phyloP scores from a whole-genome alignment of 1,140 invertebrate species.

The Nixonia krombeini region DNA sequence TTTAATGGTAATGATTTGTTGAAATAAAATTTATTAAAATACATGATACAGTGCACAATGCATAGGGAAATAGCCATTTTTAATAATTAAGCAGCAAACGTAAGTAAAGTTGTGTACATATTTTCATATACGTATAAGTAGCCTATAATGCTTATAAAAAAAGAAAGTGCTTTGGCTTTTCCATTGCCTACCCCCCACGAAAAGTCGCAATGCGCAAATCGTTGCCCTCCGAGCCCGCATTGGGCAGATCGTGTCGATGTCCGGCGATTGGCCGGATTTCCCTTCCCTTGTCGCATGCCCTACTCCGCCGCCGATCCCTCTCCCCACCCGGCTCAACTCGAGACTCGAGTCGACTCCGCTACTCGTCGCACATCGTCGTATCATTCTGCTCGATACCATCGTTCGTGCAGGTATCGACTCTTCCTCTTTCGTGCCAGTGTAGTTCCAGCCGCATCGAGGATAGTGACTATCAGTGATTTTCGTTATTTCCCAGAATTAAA shows the following conservation, averaged over 20 bases:
- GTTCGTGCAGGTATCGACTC: not conserved
- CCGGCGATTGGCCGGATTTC: not conserved
- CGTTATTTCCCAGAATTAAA: not conserved
- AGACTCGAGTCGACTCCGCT: not conserved
- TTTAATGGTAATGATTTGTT: too few species aligned
- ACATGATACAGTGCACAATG: not conserved
- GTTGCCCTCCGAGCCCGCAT: not conserved
- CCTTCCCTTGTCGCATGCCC: not conserved
- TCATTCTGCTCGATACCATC: not conserved
- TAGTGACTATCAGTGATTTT: not conserved
- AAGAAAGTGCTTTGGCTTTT: too few species aligned
- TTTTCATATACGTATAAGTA: not conserved
- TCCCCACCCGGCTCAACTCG: not conserved
- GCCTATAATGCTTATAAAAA: too few species aligned
- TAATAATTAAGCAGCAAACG: too few species aligned
- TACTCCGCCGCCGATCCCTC: not conserved
- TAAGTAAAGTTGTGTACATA: not conserved
- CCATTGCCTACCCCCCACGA: too few species aligned
- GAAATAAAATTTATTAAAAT: too few species aligned
- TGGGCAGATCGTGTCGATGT: not conserved
- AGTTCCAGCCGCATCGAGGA: not conserved
- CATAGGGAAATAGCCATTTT: too few species aligned
- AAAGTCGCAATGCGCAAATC: not conserved
- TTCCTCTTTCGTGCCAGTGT: not conserved
- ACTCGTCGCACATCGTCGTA: not conserved